A percentile compares a stretch with the other conserved stretches of the same genome.
Conservation (phyloP, 2,113 vertebrate genomes). For the Myotis brandtii region DNA sequence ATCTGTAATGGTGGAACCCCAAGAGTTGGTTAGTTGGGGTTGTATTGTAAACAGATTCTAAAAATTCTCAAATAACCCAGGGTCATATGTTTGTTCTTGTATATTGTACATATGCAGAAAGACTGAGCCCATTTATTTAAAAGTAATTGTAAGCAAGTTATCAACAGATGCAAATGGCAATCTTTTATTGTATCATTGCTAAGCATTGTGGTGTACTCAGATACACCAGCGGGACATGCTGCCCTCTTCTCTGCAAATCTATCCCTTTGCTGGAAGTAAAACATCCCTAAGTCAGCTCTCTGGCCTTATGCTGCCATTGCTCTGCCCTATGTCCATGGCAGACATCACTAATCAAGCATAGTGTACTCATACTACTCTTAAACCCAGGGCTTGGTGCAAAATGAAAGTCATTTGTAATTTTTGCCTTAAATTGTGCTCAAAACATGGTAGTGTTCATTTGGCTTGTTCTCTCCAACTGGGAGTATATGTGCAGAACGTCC, state of each 20-base stretch:
- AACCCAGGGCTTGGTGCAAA: not conserved
- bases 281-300: not conserved
- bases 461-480: not conserved
- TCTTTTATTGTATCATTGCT: not conserved
- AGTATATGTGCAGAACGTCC: not conserved
- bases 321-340: too few species aligned
- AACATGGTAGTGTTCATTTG: not conserved
- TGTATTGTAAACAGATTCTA: not conserved
- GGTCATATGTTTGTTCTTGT: not conserved
- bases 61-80: not conserved
- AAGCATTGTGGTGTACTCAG: not conserved
- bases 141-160: not conserved
- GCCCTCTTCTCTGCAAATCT: not conserved
- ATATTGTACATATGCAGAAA: not conserved
- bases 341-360: not conserved
- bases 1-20: not conserved
- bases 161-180: not conserved
- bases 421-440: not conserved
- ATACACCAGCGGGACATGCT: not conserved
- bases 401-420: not conserved
- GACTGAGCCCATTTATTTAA: not conserved
- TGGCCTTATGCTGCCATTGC: not conserved
- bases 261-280: not conserved
- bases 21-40: not conserved
- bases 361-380: not conserved